Conservation (phyloP, 2,113 vertebrate genomes). For the Trematocara unimaculatum region DNA sequence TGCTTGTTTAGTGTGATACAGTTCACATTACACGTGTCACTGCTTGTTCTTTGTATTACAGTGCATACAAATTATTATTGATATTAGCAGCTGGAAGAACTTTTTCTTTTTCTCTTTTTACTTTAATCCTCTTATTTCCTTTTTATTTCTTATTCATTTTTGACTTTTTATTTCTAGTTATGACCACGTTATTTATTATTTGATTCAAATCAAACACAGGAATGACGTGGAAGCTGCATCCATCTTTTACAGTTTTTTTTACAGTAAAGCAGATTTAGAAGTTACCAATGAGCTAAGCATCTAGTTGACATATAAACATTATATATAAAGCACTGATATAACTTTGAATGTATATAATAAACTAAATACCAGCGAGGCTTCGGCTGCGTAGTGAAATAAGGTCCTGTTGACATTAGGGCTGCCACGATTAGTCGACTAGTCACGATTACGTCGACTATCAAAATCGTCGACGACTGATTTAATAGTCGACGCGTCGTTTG, state of each 20-base stretch:
- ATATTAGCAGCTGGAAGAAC: not conserved
- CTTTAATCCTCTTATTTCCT: not conserved
- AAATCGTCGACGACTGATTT: too few species aligned
- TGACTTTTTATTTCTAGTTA: not conserved
- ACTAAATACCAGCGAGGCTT: not conserved
- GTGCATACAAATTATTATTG: not conserved
- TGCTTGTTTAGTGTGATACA: not conserved
- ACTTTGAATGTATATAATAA: not conserved
- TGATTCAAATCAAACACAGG: not conserved
- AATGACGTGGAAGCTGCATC: not conserved
- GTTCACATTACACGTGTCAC: not conserved
- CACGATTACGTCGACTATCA: too few species aligned
- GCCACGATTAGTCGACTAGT: too few species aligned
- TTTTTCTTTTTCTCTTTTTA: not conserved
- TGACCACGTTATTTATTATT: not conserved
- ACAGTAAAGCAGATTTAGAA: not conserved
- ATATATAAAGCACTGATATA: not conserved
- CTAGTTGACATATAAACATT: not conserved
- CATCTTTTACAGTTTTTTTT: not conserved
- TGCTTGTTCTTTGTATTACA: not conserved
- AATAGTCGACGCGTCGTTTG: too few species aligned
- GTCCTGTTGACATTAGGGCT: not conserved
- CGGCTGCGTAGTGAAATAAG: rapidly evolving
- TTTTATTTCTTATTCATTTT: rapidly evolving
- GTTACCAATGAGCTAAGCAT: not conserved